Conservation (phyloP, 2,797 vertebrate species). For the Periparus ater region DNA sequence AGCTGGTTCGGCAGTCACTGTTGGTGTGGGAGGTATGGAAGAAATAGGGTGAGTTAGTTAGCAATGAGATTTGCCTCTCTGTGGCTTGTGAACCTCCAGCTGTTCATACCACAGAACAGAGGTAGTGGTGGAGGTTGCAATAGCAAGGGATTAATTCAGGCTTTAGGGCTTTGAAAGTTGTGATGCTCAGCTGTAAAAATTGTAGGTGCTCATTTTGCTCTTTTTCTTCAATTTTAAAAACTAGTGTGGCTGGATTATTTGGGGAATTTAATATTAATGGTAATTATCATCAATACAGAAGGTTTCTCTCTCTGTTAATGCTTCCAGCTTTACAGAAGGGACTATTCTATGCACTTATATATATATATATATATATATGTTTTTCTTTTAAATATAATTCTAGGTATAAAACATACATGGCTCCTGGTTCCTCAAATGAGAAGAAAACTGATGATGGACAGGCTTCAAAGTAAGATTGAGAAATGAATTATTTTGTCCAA, state of each 20-base stretch:
- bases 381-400: background rate
- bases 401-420: constrained; percentile 55
- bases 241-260: background rate
- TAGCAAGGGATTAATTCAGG: background rate
- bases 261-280: background rate
- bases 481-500: background rate
- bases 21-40: background rate
- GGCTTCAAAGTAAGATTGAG: constrained; percentile 64
- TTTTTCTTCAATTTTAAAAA: background rate
- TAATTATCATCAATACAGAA: background rate
- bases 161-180: background rate
- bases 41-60: background rate
- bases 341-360: background rate
- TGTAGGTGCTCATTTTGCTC: background rate
- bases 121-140: background rate
- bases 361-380: background rate
- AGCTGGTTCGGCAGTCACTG: background rate
- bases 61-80: background rate
- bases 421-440: background rate
- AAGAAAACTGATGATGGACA: constrained; percentile 40
- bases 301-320: background rate
- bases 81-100: accelerated
- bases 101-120: background rate
- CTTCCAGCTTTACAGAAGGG: background rate
- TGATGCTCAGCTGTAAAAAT: background rate